phyloP scores from a whole-genome alignment of 1,140 invertebrate species.

The Dryas iulia region DNA sequence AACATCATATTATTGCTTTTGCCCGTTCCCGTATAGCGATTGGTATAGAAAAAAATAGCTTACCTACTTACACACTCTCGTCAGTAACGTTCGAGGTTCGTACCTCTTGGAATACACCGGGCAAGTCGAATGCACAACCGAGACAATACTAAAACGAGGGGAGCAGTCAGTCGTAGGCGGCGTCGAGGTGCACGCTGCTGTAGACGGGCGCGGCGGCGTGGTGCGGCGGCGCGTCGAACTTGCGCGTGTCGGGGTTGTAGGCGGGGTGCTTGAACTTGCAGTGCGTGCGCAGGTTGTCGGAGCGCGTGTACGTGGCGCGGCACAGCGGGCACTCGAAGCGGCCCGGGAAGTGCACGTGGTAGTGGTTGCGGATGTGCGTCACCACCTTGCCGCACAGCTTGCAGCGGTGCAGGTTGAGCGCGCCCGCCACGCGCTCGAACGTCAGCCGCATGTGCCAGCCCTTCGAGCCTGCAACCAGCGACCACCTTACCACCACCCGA shows the following conservation, averaged over 20 bases:
- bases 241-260: conserved; percentile 89
- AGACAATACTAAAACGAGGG: conserved; percentile 76
- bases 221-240: conserved; percentile 84
- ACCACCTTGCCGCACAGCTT: conserved; percentile 95
- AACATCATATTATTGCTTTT: conserved; percentile 81
- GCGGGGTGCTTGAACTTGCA: conserved; percentile 93
- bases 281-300: conserved; percentile 92
- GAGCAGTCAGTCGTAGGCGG: conserved; percentile 75
- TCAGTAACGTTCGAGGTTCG: conserved; percentile 51
- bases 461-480: conserved; percentile 90
- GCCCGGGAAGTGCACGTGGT: conserved; percentile 93
- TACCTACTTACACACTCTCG: conserved; percentile 64
- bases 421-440: conserved; percentile 92
- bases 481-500: conserved; percentile 28
- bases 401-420: conserved; percentile 93
- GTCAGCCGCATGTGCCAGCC: conserved; percentile 95
- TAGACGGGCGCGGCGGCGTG: conserved; percentile 76
- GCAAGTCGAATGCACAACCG: conserved; percentile 79
- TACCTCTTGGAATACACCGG: conserved; percentile 58
- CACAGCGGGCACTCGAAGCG: conserved; percentile 93
- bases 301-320: conserved; percentile 92
- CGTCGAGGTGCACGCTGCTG: conserved; percentile 63
- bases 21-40: conserved; percentile 80
- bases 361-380: conserved; percentile 94
- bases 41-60: conserved; percentile 78